These are phyloP conservation scores for Folsomia candida DNA, from an alignment of 2,888 invertebrate species.

Conservation along the genomic window DNA sequence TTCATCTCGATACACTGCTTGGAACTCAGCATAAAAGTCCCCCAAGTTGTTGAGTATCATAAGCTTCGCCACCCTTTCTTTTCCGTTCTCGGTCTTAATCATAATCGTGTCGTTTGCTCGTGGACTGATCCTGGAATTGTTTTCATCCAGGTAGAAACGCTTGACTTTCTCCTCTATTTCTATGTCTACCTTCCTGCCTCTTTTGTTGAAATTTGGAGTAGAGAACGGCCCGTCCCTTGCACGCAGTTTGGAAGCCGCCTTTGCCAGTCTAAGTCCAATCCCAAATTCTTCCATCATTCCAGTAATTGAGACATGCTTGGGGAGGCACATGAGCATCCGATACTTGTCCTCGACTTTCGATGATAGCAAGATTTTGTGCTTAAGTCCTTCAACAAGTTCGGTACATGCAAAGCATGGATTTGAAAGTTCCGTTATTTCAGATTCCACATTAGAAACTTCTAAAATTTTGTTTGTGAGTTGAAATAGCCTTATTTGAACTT, in stretches of 20 bases:
- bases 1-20: not conserved
- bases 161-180: not conserved
- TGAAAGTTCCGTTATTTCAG: too few relatives aligned
- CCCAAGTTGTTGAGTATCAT: not conserved
- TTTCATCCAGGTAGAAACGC: not conserved
- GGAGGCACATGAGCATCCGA: not conserved
- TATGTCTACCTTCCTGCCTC: not conserved
- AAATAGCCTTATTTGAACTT: too few relatives aligned
- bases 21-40: not conserved
- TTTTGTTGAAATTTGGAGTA: not conserved
- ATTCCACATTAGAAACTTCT: too few relatives aligned
- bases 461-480: too few relatives aligned
- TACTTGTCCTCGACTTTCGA: not conserved
- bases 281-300: not conserved
- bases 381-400: too few relatives aligned
- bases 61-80: not conserved
- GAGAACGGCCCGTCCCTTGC: not conserved
- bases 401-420: too few relatives aligned
- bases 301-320: not conserved
- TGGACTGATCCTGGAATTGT: not conserved
- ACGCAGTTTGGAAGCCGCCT: not conserved
- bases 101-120: not conserved
- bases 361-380: too few relatives aligned
- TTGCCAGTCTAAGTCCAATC: not conserved
- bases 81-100: not conserved